Evolutionary conservation across 2,113 vertebrate genomes (phyloP).

Genomic region (Triplophysa rosa): DNA sequence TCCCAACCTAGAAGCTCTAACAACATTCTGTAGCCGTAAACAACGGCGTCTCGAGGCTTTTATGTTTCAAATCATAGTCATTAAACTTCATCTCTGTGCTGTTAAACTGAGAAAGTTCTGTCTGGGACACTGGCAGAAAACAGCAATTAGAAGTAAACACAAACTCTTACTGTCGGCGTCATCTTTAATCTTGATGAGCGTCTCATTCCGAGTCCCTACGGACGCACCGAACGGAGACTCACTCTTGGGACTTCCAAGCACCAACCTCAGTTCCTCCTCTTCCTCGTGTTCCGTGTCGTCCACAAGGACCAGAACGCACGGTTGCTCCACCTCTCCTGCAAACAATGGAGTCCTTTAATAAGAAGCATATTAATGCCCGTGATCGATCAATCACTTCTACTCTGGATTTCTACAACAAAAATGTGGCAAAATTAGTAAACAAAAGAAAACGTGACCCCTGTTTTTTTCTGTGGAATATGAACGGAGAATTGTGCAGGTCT

Average conservation of each 20-base stretch:
- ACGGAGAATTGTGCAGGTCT: no score
- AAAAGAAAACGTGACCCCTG: no score
- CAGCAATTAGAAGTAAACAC: background rate
- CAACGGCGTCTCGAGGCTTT: no score
- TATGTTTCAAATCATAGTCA: background rate
- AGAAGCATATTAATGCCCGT: no score
- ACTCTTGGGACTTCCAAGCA: conserved; percentile 86
- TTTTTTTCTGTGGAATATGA: no score
- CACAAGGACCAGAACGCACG: conserved; percentile 78
- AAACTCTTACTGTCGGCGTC: conserved; percentile 84
- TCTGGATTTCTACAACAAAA: background rate
- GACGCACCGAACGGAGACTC: conserved; percentile 87
- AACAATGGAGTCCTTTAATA: background rate
- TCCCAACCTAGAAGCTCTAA: no score
- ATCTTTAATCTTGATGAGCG: conserved; percentile 86
- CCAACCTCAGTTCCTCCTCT: conserved; percentile 87
- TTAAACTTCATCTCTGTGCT: background rate
- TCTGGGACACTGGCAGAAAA: background rate
- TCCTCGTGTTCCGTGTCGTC: conserved; percentile 86
- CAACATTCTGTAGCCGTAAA: no score
- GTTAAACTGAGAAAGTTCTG: background rate
- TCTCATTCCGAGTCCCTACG: conserved; percentile 86
- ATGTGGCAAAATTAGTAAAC: no score
- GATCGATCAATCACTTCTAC: background rate
- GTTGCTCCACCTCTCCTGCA: conserved; percentile 88